Conservation (phyloP, 2,113 vertebrate species). For the Mesoclemmys tuberculata region DNA sequence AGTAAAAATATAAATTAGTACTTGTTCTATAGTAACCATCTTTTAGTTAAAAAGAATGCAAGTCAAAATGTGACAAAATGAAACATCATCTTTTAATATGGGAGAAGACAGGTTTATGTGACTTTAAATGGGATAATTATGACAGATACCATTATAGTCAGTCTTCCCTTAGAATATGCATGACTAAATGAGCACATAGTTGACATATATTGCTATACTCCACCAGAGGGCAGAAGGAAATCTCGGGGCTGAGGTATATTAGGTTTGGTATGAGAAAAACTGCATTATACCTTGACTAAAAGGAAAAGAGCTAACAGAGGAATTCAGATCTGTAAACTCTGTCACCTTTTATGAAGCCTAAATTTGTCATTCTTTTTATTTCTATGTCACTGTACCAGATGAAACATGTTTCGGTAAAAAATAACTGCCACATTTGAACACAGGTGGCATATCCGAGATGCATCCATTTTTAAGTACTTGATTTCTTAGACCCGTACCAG, state of each 20-base stretch:
- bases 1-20: neutral
- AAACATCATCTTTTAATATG: conserved; percentile 4
- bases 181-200: neutral
- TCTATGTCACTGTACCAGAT: neutral
- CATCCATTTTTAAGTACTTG: neutral
- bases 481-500: neutral
- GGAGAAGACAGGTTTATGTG: conserved; percentile 20
- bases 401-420: neutral
- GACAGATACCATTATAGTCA: conserved; percentile 3
- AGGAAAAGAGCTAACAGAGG: neutral
- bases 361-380: neutral
- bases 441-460: neutral
- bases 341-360: neutral
- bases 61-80: conserved; percentile 23
- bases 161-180: neutral
- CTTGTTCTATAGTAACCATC: neutral
- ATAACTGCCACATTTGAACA: neutral
- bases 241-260: neutral
- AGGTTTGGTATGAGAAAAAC: neutral
- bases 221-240: neutral
- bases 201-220: neutral
- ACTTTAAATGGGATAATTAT: conserved; percentile 16
- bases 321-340: neutral
- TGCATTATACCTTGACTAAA: neutral
- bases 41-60: conserved; percentile 7